Percentiles rank a stretch among this genome's conserved stretches.
Evolutionary conservation across 1,140 invertebrate species (phyloP).

Genomic region (Lepidotrigona ventralis): DNA sequence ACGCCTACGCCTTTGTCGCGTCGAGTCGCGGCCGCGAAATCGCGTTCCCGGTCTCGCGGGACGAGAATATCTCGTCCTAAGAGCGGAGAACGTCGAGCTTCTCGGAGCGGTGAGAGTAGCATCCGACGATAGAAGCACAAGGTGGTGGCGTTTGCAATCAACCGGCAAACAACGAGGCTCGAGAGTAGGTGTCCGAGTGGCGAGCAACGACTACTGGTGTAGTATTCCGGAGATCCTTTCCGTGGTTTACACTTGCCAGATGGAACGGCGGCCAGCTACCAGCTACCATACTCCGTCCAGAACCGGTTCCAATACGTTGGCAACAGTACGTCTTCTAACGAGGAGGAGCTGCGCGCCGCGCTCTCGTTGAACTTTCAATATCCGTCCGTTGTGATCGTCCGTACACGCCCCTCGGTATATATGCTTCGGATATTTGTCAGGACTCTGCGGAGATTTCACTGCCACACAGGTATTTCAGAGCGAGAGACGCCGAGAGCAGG

Average conservation of each 20-base stretch:
- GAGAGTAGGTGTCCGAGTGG: not conserved
- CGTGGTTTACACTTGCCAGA: constrained; percentile 69
- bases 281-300: constrained; percentile 68
- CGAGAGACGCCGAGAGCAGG: constrained; percentile 28
- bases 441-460: constrained; percentile 38
- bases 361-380: constrained; percentile 56
- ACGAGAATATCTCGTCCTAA: not conserved
- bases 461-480: constrained; percentile 46
- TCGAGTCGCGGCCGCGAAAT: not conserved
- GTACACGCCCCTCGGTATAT: not conserved
- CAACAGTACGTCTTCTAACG: constrained; percentile 64
- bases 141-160: not conserved
- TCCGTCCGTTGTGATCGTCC: constrained; percentile 32
- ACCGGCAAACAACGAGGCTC: not conserved
- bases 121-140: constrained; percentile 7
- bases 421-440: not conserved
- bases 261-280: constrained; percentile 59
- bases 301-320: constrained; percentile 72
- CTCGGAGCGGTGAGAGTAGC: not conserved
- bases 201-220: constrained; percentile 39
- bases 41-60: not conserved
- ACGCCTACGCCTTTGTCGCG: constrained; percentile 14
- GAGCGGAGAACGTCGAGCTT: not conserved
- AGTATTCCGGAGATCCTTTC: constrained; percentile 60
- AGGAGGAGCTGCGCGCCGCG: constrained; percentile 24